Conservation (phyloP, 2,888 invertebrate genomes). For the Biston stratarius region DNA sequence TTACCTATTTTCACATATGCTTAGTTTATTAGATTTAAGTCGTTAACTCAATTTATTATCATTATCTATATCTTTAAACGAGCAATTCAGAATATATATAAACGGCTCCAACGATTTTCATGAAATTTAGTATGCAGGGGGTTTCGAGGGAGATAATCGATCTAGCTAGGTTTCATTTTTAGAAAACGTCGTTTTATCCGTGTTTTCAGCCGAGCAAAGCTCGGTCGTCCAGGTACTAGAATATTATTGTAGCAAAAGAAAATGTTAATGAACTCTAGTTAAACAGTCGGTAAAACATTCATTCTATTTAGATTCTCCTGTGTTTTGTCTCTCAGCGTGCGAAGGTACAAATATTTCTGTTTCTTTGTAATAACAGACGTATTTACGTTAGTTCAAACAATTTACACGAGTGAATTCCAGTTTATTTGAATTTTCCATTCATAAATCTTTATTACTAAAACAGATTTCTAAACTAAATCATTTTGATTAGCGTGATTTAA, state of each 20-base stretch:
- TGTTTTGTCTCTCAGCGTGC: slow-evolving; percentile 38
- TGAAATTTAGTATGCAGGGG: no score
- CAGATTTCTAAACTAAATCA: slow-evolving; percentile 40
- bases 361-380: slow-evolving; percentile 33
- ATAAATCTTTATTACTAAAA: slow-evolving; percentile 42
- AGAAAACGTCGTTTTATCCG: no score
- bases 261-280: slow-evolving; percentile 18
- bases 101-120: no score
- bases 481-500: slow-evolving; percentile 43
- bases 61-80: no score
- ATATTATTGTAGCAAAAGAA: slow-evolving; percentile 5
- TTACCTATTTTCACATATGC: no score
- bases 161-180: no score
- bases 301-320: slow-evolving; percentile 22
- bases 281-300: slow-evolving; percentile 16
- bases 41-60: no score
- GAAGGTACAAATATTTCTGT: slow-evolving; percentile 41
- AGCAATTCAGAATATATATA: no score
- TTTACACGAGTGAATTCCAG: slow-evolving; percentile 23
- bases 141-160: no score
- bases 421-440: slow-evolving; percentile 35
- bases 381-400: slow-evolving; percentile 25
- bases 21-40: no score
- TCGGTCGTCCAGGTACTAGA: neutral
- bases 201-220: no score